A percentile compares a stretch with the other conserved stretches of the same genome.
These are phyloP conservation scores for Aradus depressus DNA, from an alignment of 2,888 invertebrate species.

Conservation along the genomic window DNA sequence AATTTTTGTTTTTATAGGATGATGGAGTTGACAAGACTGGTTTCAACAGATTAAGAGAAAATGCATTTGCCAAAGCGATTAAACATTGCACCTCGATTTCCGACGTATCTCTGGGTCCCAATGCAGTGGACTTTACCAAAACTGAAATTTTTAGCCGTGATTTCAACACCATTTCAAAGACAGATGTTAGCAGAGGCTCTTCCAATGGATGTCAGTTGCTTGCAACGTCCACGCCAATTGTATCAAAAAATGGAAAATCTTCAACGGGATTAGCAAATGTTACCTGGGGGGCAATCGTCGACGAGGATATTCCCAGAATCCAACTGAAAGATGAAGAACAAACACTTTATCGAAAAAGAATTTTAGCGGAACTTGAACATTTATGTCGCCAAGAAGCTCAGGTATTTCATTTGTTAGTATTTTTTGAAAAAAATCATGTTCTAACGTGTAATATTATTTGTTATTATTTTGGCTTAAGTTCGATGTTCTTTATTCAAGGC, in stretches of 20 bases:
- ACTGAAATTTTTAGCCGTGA: too few species aligned
- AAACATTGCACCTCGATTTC: neutral
- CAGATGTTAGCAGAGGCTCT: too few species aligned
- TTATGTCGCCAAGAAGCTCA: constrained; percentile 19
- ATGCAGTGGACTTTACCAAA: too few species aligned
- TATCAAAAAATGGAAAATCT: neutral
- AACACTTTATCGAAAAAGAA: constrained; percentile 11
- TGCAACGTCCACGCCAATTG: neutral
- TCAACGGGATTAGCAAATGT: too few species aligned
- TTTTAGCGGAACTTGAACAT: constrained; percentile 17
- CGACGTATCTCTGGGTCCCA: constrained; percentile 19
- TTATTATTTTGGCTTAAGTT: too few species aligned
- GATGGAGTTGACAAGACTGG: constrained; percentile 26
- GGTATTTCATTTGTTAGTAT: constrained; percentile 16
- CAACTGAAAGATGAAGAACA: too few species aligned
- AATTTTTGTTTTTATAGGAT: constrained; percentile 18
- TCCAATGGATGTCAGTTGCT: neutral
- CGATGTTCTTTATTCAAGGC: too few species aligned
- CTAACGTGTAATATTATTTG: too few species aligned
- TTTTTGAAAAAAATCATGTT: too few species aligned
- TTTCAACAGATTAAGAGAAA: constrained; percentile 12
- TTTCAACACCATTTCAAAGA: neutral
- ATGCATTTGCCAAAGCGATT: constrained; percentile 19
- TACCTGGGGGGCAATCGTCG: too few species aligned
- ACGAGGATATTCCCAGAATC: too few species aligned